Conservation (phyloP, 1,140 invertebrate genomes). For the Zophobas morio region DNA sequence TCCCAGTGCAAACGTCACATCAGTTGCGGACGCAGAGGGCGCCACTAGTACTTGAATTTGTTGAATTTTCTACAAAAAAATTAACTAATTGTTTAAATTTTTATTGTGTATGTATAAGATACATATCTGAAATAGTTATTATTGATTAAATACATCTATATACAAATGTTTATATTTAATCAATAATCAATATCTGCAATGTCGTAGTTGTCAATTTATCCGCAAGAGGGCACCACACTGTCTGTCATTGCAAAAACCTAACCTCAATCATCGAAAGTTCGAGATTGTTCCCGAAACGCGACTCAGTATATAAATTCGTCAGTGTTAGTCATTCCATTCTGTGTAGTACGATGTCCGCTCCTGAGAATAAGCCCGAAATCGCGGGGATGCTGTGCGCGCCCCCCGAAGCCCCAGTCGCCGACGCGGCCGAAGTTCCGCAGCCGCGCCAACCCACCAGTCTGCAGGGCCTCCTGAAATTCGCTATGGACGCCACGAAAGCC, state of each 20-base stretch:
- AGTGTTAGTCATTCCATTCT: slow-evolving; percentile 39
- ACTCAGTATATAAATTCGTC: not conserved
- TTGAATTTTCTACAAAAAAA: too few relatives aligned
- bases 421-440: not conserved
- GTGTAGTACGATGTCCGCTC: slow-evolving; percentile 41
- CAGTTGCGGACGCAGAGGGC: too few relatives aligned
- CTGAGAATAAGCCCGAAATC: slow-evolving; percentile 47
- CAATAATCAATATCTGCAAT: too few relatives aligned
- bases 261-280: slow-evolving; percentile 4
- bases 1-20: too few relatives aligned
- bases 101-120: too few relatives aligned
- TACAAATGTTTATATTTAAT: too few relatives aligned
- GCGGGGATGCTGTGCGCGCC: slow-evolving; percentile 34
- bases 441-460: slow-evolving; percentile 61
- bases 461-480: slow-evolving; percentile 76
- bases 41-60: too few relatives aligned
- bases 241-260: not conserved
- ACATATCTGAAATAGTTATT: too few relatives aligned
- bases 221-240: not conserved
- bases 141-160: too few relatives aligned
- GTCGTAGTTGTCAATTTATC: not conserved
- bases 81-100: too few relatives aligned
- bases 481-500: slow-evolving; percentile 74
- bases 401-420: not conserved
- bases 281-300: slow-evolving; percentile 1